Evolutionary conservation across 2,888 invertebrate genomes (phyloP), one percentile per base, ranked within the genome.

Genomic region (Petrophora chlorosata): DNA sequence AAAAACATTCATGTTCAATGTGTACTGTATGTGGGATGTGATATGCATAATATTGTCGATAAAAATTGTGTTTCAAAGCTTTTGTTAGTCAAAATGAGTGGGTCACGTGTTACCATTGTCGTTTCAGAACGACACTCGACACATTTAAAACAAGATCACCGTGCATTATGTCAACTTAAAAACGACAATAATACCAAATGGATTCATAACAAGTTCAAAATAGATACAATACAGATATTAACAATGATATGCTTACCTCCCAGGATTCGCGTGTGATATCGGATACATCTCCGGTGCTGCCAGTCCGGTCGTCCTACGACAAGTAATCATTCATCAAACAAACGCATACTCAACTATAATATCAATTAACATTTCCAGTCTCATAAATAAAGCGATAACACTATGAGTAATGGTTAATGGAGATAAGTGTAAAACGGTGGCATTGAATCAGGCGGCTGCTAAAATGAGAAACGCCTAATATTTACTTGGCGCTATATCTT

Each of bases 241-340:
- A 7, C 0, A 1, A 12, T 7, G 10, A 8, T 13, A 26, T 12
- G 92, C 95, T 93, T 88, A 97, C 97, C 97, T 97, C 97, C 97
- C 97, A 97, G 55, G 96, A 97, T 82, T 97, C 97, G 75, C 96
- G 93, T 42, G 96, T 96, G 58, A 96, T 90, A 72, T 96, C 96
- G 5, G 94, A 92, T 23, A 96, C 94, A 77, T 96, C 95, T 46
- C 94, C 94, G 50, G 94, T 92, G 73, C 94, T 94, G 61, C 92
- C 92, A 52, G 92, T 91, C 42, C 93, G 91, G 54, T 91, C 89
- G 59, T 89, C 92, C 85, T 91, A 65, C 33, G 67, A 78, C 58
- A 70, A 71, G 62, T 52, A 57, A 58, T 10, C 55, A 22, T 26
- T 53, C 34, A 42, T 61, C 35, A 53, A 60, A 61, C 45, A 57